Evolutionary conservation across 2,797 vertebrate species (phyloP).

Genomic region (Dermochelys coriacea): DNA sequence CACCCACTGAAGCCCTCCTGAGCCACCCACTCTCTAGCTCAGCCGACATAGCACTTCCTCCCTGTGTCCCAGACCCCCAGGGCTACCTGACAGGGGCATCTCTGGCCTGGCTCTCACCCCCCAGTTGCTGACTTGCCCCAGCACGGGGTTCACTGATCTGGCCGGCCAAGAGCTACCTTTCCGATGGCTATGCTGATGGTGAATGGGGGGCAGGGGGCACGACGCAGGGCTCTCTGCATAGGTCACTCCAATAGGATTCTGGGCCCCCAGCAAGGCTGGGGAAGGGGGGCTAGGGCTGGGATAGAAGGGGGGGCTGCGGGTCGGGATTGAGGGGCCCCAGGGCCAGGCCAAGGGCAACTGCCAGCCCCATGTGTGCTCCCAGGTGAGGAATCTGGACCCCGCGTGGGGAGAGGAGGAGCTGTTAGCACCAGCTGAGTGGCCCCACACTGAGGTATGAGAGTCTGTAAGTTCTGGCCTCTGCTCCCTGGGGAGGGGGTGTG

Average conservation of each 20-base stretch:
- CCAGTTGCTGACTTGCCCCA: slow-evolving; percentile 84
- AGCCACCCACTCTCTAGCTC: background rate
- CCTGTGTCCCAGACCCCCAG: background rate
- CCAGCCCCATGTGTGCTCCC: rapidly evolving
- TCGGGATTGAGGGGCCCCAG: background rate
- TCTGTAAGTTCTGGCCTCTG: slow-evolving; percentile 73
- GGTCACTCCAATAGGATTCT: too few species aligned
- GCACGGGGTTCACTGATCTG: slow-evolving; percentile 94
- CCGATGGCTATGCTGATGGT: slow-evolving; percentile 86
- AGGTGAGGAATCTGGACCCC: slow-evolving; percentile 90
- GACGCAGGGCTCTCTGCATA: too few species aligned
- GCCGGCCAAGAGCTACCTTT: slow-evolving; percentile 90
- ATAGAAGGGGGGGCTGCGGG: rapidly evolving
- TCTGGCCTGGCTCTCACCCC: too few species aligned
- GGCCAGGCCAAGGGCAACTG: rapidly evolving
- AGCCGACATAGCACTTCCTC: background rate
- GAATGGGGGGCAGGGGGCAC: slow-evolving; percentile 36
- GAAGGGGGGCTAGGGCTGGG: too few species aligned
- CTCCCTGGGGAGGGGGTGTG: too few species aligned
- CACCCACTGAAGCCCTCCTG: rapidly evolving
- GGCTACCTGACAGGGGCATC: background rate
- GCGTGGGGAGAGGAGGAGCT: slow-evolving; percentile 86
- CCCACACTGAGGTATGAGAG: slow-evolving; percentile 81
- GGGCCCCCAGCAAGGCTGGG: too few species aligned
- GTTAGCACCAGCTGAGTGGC: slow-evolving; percentile 81